phyloP scores from a whole-genome alignment of 2,888 invertebrate species.

The Apomyelois bistriatella region DNA sequence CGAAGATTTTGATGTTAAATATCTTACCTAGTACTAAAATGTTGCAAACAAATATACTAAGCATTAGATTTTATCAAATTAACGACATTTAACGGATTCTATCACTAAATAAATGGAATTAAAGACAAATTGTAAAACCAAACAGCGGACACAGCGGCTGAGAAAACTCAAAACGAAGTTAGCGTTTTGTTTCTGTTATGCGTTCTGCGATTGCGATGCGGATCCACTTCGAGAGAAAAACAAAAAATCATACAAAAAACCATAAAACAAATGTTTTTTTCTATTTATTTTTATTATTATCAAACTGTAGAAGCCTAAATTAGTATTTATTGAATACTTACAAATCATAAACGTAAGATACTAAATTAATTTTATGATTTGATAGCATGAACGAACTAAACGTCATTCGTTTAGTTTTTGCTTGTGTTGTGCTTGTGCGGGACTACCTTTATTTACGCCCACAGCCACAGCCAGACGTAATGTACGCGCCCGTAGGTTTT shows the following conservation, averaged over 20 bases:
- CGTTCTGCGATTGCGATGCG: not conserved
- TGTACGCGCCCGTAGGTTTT: too few relatives aligned
- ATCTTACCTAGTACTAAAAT: slow-evolving; percentile 18
- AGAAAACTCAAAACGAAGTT: slow-evolving; percentile 66
- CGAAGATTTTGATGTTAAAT: slow-evolving; percentile 17
- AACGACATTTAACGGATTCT: slow-evolving; percentile 33
- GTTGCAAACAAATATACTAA: slow-evolving; percentile 19
- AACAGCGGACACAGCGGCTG: slow-evolving; percentile 65
- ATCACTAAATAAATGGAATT: slow-evolving; percentile 32
- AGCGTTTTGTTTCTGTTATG: slow-evolving; percentile 42
- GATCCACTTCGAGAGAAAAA: not conserved
- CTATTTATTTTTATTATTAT: too few relatives aligned
- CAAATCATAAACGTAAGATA: too few relatives aligned
- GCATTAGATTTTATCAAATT: slow-evolving; percentile 24
- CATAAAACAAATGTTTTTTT: too few relatives aligned
- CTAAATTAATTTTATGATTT: too few relatives aligned
- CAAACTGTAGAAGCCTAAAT: too few relatives aligned
- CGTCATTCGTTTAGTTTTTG: not conserved
- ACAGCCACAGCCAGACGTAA: too few relatives aligned
- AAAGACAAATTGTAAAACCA: slow-evolving; percentile 40
- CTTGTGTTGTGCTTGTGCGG: too few relatives aligned
- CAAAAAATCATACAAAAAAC: not conserved
- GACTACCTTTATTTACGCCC: too few relatives aligned
- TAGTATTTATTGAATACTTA: too few relatives aligned
- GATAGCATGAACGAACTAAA: not conserved